These are phyloP conservation scores for Nebria ingens DNA, from an alignment of 1,140 invertebrate genomes.

Conservation along the genomic window DNA sequence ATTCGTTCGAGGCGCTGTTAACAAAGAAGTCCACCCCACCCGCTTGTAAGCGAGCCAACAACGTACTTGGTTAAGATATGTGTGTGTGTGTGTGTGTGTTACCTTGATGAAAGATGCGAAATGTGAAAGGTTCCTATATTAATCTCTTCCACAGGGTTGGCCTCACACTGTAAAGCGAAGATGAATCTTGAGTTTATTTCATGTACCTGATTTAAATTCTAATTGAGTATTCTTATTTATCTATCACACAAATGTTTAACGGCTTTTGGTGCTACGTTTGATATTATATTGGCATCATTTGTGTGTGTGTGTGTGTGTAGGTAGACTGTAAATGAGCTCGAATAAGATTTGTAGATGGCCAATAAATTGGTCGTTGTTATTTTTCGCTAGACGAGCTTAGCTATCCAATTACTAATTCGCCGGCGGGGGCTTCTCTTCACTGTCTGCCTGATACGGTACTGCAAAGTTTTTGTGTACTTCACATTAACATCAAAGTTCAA, in stretches of 20 bases:
- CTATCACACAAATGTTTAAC: not conserved
- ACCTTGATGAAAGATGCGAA: not conserved
- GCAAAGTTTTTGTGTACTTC: not conserved
- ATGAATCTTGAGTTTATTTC: not conserved
- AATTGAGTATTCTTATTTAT: not conserved
- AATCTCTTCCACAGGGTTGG: not conserved
- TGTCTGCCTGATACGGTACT: not conserved
- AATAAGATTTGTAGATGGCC: not conserved
- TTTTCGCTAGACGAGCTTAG: not conserved
- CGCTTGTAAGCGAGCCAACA: too few relatives aligned
- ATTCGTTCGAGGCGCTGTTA: not conserved
- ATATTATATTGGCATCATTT: not conserved
- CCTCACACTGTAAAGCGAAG: not conserved
- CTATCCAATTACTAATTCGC: not conserved
- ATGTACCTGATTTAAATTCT: not conserved
- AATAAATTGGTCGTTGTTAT: not conserved
- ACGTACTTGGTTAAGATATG: not conserved
- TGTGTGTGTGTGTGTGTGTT: too few relatives aligned
- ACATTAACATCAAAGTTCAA: not conserved
- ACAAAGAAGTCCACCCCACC: not conserved
- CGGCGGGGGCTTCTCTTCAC: not conserved
- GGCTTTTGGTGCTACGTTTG: not conserved
- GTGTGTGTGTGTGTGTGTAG: not conserved
- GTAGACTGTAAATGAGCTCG: not conserved
- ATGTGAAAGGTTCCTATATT: not conserved